A percentile compares a stretch with the other conserved stretches of the same genome.
Conservation (phyloP, 2,113 vertebrate genomes). For the Emydura subglobosa region DNA sequence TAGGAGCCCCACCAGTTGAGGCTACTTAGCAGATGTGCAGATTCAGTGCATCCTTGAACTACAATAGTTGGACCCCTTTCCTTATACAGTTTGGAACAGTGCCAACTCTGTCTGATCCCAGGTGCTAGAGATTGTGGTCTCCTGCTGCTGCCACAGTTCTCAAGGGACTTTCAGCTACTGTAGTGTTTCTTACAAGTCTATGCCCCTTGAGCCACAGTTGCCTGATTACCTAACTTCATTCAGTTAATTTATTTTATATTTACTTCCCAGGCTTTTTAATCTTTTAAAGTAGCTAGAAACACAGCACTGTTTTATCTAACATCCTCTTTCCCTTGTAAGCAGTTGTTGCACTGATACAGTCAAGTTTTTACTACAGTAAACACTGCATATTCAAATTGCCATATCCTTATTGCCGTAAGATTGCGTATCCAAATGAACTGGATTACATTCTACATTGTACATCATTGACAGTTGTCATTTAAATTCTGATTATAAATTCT, state of each 20-base stretch:
- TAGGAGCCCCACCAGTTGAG: not conserved
- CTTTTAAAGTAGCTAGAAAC: not conserved
- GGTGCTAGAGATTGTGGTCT: not conserved
- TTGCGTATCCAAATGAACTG: not conserved
- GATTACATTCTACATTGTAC: not conserved
- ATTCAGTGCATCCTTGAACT: not conserved
- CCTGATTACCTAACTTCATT: not conserved
- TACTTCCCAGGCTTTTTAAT: not conserved
- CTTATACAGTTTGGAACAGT: not conserved
- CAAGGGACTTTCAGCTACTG: not conserved
- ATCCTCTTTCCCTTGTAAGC: not conserved
- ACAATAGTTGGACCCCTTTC: not conserved
- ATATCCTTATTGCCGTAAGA: not conserved
- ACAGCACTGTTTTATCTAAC: not conserved
- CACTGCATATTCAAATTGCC: not conserved
- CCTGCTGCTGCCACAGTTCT: not conserved
- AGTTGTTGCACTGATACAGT: not conserved
- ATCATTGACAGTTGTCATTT: not conserved
- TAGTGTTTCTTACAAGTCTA: not conserved
- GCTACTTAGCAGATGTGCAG: rapidly evolving
- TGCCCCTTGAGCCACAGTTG: not conserved
- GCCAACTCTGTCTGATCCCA: not conserved
- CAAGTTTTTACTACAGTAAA: not conserved
- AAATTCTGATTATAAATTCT: not conserved
- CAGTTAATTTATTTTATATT: not conserved